Evolutionary conservation across 2,113 vertebrate species (phyloP).

Genomic region (Pogona vitticeps): DNA sequence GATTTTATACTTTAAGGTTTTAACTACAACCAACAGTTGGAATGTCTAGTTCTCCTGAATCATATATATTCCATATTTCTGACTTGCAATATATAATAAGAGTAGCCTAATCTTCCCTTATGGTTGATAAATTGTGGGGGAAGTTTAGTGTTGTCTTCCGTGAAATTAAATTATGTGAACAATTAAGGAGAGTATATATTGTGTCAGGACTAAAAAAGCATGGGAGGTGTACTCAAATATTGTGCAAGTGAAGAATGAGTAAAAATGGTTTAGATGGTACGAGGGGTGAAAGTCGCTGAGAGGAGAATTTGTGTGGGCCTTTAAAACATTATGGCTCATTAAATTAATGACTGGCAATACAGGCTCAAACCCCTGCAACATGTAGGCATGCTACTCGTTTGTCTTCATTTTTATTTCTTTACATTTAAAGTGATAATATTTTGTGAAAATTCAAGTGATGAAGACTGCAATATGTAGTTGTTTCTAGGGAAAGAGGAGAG

Average conservation of each 20-base stretch:
- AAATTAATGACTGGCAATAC: background rate
- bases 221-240: background rate
- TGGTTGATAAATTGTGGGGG: slow-evolving; percentile 24
- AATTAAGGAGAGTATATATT: slow-evolving; percentile 16
- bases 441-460: background rate
- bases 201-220: background rate
- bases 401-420: background rate
- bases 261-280: background rate
- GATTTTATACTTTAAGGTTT: background rate
- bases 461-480: background rate
- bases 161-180: slow-evolving; percentile 26
- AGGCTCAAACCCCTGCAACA: background rate
- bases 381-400: too few relatives aligned
- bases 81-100: background rate
- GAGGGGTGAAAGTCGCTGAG: background rate
- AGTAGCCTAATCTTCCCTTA: slow-evolving; percentile 10
- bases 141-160: slow-evolving; percentile 23
- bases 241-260: background rate
- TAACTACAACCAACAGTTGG: background rate
- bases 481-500: background rate
- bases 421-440: background rate
- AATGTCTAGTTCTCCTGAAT: background rate
- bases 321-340: background rate
- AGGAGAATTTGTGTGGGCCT: background rate
- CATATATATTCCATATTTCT: slow-evolving; percentile 23